Evolutionary conservation across 2,113 vertebrate species (phyloP).

Genomic region (Tympanuchus pallidicinctus): DNA sequence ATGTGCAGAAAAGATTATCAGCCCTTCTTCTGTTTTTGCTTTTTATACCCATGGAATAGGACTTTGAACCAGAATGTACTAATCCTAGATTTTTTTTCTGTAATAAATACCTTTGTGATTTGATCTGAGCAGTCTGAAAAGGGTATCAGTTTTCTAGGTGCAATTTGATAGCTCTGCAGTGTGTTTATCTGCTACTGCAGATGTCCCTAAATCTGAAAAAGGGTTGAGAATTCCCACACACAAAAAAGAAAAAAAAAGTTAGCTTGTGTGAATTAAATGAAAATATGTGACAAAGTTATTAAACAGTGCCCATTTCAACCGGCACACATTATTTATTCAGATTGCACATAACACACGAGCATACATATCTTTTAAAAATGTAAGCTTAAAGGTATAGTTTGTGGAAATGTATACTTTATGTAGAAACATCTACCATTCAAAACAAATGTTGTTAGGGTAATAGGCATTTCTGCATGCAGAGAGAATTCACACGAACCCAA

Average conservation of each 20-base stretch:
- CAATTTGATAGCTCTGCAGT: neutral
- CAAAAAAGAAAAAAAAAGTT: neutral
- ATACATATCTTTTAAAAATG: neutral
- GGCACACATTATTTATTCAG: neutral
- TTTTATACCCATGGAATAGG: neutral
- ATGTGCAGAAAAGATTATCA: neutral
- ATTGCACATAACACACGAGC: neutral
- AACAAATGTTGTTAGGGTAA: constrained; percentile 10
- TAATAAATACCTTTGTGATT: neutral
- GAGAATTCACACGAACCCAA: neutral
- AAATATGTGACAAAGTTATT: neutral
- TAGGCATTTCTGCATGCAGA: constrained; percentile 1
- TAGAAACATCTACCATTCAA: neutral
- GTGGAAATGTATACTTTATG: neutral
- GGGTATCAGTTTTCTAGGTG: neutral
- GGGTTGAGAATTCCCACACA: neutral
- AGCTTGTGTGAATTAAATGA: neutral
- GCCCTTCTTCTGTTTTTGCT: neutral
- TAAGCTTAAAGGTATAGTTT: neutral
- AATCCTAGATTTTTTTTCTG: neutral
- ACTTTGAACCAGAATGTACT: neutral
- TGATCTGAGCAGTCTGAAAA: neutral
- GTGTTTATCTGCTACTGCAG: neutral
- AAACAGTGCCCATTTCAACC: neutral
- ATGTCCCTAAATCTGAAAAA: neutral